Base-by-base conservation (phyloP, 2,888 invertebrate species). In the Dasysyrphus tricinctus region DNA sequence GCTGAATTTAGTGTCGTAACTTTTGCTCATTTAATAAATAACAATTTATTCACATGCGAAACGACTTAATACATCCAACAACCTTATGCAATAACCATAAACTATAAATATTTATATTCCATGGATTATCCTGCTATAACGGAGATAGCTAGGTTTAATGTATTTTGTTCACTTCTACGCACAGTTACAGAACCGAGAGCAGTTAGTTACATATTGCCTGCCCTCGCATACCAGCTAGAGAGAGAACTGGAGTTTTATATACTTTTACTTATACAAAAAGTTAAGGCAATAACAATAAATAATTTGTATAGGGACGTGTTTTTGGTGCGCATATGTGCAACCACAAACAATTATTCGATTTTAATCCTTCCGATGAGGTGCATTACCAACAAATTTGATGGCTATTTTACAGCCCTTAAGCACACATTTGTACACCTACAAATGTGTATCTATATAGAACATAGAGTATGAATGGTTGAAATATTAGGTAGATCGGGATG, bases 291-390 rank as follows among this genome's bases (percentile, higher is more conserved):
- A 86, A 82, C 78, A 74, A 82, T 86, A 86, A 86, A 86, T 86
- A 86, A 86, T 59, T 70, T 77, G 57, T 39, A 19, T 14, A 7
- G 70, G 39, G 74, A 75, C 78, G 65, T 82, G 78, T 75, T 82
- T 81, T 78, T 32, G 80, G 85, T 82, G 75, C 81, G 72, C 86
- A 86, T 82, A 86, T 86, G 86, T 82, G 75, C 82, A 75, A 75
- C 78, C 86, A 24, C 86, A 86, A 86, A 79, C 86, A 86, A 86
- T 86, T 86, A 86, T 86, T 82, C 72, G 86, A 86, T 86, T 82
- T 82, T 86, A 82, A 86, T 86, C 86, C 85, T 74, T 86, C 78
- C 82, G 78, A 86, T 78, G 82, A 86, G 82, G 78, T 82, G 82
- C 78, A 86, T 63, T 81, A 69, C 73, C 69, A 63, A 67, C 72